phyloP scores from a whole-genome alignment of 2,113 vertebrate genomes.

The Archilochus colubris region DNA sequence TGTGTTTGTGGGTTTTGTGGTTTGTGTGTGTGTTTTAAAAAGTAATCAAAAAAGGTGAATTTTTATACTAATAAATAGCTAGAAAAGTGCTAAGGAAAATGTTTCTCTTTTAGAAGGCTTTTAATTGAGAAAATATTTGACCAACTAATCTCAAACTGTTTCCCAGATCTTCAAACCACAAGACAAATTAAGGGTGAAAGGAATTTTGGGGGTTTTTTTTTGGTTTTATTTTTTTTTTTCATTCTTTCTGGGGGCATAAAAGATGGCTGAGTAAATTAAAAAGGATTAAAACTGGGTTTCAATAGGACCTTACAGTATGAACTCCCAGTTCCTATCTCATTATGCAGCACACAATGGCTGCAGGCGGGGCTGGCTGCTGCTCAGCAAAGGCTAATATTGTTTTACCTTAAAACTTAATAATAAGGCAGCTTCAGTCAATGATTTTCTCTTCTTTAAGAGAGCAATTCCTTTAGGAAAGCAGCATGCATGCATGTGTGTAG shows the following conservation, averaged over 20 bases:
- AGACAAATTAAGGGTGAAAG: background rate
- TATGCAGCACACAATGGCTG: background rate
- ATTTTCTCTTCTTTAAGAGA: constrained; percentile 30
- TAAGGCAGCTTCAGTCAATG: background rate
- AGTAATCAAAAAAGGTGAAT: fast-evolving
- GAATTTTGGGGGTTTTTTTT: background rate
- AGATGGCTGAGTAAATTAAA: constrained; percentile 10
- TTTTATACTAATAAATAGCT: background rate
- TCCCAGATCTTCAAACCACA: background rate
- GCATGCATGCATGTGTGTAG: background rate
- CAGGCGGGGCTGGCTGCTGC: constrained; percentile 11
- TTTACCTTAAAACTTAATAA: constrained; percentile 50
- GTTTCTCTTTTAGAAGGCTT: background rate
- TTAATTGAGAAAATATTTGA: background rate
- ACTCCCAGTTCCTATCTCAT: background rate
- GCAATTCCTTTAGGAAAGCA: constrained; percentile 56
- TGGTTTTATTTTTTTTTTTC: background rate
- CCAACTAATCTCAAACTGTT: background rate
- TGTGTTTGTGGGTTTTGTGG: no score
- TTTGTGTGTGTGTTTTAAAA: background rate
- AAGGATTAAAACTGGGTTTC: constrained; percentile 12
- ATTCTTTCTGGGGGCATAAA: background rate
- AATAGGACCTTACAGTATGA: background rate
- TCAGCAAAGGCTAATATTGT: constrained; percentile 20
- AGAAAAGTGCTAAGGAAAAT: background rate